Conservation (phyloP, 2,797 vertebrate species). For the Tiaroga cobitis region DNA sequence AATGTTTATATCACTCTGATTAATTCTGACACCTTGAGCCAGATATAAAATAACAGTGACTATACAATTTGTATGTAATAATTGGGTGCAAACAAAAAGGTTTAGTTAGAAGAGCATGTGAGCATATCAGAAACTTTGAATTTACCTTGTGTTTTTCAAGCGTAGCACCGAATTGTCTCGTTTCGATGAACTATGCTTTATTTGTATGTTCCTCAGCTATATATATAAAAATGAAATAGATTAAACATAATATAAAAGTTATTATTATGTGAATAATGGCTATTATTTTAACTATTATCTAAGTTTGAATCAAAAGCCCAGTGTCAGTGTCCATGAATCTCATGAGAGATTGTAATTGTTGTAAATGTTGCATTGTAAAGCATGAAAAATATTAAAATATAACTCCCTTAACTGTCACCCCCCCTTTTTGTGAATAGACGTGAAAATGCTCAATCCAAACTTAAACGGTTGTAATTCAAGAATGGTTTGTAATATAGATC, state of each 20-base stretch:
- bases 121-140: background rate
- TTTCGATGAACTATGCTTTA: slow-evolving; percentile 78
- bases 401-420: background rate
- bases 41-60: background rate
- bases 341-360: background rate
- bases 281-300: background rate
- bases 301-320: background rate
- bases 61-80: background rate
- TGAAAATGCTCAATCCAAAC: background rate
- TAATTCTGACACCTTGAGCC: background rate
- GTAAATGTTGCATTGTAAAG: background rate
- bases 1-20: background rate
- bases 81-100: background rate
- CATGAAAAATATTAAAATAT: background rate
- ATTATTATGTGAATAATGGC: background rate
- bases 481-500: too few relatives aligned
- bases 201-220: slow-evolving; percentile 83
- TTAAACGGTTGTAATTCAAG: background rate
- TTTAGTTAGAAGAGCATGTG: background rate
- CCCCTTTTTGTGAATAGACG: background rate
- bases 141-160: slow-evolving; percentile 81
- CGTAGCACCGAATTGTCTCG: slow-evolving; percentile 78
- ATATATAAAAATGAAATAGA: slow-evolving; percentile 27
- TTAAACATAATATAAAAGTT: background rate
- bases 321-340: background rate